A percentile compares a stretch with the other conserved stretches of the same genome.
Evolutionary conservation across 2,888 invertebrate species (phyloP).

Genomic region (Torymus tubicola): DNA sequence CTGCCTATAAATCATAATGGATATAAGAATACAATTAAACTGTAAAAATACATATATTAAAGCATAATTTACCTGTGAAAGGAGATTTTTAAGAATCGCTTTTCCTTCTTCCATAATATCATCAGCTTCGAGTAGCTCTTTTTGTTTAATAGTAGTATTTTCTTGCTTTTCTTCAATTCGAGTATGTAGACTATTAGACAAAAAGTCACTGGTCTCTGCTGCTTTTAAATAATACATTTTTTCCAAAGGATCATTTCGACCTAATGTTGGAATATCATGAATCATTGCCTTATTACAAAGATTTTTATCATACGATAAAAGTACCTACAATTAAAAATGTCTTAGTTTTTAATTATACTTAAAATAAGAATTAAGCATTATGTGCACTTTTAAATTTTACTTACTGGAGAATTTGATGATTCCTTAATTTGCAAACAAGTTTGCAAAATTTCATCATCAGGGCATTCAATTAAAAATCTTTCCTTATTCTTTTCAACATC

Average conservation of each 20-base stretch:
- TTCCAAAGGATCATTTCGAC: conserved; percentile 69
- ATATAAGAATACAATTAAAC: conserved; percentile 6
- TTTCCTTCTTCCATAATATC: conserved; percentile 67
- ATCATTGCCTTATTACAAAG: conserved; percentile 74
- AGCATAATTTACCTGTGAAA: conserved; percentile 63
- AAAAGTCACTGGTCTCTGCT: conserved; percentile 58
- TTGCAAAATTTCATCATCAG: conserved; percentile 77
- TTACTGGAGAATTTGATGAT: conserved; percentile 68
- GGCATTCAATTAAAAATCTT: conserved; percentile 68
- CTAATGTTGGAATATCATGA: conserved; percentile 67
- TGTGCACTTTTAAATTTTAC: conserved; percentile 31
- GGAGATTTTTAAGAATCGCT: conserved; percentile 63
- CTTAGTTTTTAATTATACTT: conserved; percentile 11
- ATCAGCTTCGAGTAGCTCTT: conserved; percentile 63
- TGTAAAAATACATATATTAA: not conserved
- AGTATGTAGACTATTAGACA: conserved; percentile 41
- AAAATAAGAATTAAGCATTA: not conserved
- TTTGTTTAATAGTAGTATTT: conserved; percentile 54
- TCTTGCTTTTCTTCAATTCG: conserved; percentile 46
- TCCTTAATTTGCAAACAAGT: conserved; percentile 75
- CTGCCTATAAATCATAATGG: conserved; percentile 63
- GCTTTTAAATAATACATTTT: conserved; percentile 67
- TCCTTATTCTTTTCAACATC: conserved; percentile 68
- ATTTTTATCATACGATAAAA: conserved; percentile 75
- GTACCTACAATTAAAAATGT: conserved; percentile 62